These are phyloP conservation scores for Heptranchias perlo DNA, from an alignment of 2,113 vertebrate species.

Conservation along the genomic window DNA sequence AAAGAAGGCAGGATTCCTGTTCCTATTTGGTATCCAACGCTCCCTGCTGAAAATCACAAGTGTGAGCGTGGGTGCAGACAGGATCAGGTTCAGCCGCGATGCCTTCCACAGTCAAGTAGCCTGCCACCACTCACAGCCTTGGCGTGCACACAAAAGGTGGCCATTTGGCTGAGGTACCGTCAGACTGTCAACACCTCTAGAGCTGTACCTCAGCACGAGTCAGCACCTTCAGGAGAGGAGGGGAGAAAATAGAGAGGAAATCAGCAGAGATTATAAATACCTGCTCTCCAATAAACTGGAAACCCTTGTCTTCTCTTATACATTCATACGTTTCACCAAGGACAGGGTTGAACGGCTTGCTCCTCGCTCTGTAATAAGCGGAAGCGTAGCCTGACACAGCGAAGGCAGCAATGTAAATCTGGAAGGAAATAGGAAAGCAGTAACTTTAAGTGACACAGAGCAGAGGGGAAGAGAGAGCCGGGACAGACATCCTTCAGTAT, in stretches of 20 bases:
- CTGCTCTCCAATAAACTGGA: conserved; percentile 82
- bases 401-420: conserved; percentile 80
- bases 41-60: background rate
- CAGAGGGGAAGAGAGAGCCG: background rate
- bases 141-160: background rate
- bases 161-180: background rate
- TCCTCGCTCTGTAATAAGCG: conserved; percentile 74
- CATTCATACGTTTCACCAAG: conserved; percentile 89
- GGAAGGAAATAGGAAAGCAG: conserved; percentile 18
- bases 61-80: background rate
- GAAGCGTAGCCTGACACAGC: conserved; percentile 87
- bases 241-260: background rate
- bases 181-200: background rate
- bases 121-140: background rate
- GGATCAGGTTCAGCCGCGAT: background rate
- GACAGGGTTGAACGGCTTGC: conserved; percentile 90
- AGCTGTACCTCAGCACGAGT: background rate
- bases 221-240: background rate
- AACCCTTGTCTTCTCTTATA: conserved; percentile 72
- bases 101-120: background rate
- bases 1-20: background rate
- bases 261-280: conserved; percentile 49
- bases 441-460: background rate
- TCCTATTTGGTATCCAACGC: background rate
- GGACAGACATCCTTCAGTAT: background rate